These are phyloP conservation scores for Montipora capitata DNA, from an alignment of 92 coral and sea anemone species.

Conservation along the genomic window DNA sequence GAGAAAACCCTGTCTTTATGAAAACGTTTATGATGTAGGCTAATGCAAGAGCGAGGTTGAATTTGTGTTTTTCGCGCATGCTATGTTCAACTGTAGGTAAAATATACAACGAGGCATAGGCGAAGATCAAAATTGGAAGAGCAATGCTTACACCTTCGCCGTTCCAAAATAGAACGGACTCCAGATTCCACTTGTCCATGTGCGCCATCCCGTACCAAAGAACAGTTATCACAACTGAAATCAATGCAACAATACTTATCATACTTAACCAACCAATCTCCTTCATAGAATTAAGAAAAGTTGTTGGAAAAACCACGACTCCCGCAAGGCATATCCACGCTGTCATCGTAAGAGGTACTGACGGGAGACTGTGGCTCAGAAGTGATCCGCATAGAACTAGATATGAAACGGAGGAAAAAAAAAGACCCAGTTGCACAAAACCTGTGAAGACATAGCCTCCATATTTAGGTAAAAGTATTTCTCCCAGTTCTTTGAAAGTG, in stretches of 20 bases:
- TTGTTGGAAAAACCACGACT: constrained; percentile 66
- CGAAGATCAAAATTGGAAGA: constrained; percentile 33
- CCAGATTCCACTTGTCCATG: not conserved
- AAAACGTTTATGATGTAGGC: constrained; percentile 9
- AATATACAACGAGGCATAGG: constrained; percentile 29
- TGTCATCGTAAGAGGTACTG: constrained; percentile 26
- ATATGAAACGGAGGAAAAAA: constrained; percentile 34
- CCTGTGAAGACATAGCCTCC: constrained; percentile 28
- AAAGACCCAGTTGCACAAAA: constrained; percentile 22
- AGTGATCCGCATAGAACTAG: constrained; percentile 56
- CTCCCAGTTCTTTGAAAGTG: constrained; percentile 65
- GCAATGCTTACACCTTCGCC: constrained; percentile 41
- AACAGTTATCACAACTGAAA: not conserved
- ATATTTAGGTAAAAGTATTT: constrained; percentile 46
- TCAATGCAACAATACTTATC: not conserved
- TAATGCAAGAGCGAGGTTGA: constrained; percentile 28
- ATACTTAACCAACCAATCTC: constrained; percentile 31
- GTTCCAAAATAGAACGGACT: not conserved
- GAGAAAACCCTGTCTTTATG: constrained; percentile 41
- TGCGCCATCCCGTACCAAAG: not conserved
- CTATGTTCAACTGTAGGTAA: constrained; percentile 51
- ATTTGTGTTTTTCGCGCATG: constrained; percentile 49
- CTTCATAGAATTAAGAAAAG: constrained; percentile 16
- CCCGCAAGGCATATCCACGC: constrained; percentile 48
- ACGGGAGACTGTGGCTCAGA: not conserved